Conservation (phyloP, 2,797 vertebrate genomes). For the Peromyscus eremicus region DNA sequence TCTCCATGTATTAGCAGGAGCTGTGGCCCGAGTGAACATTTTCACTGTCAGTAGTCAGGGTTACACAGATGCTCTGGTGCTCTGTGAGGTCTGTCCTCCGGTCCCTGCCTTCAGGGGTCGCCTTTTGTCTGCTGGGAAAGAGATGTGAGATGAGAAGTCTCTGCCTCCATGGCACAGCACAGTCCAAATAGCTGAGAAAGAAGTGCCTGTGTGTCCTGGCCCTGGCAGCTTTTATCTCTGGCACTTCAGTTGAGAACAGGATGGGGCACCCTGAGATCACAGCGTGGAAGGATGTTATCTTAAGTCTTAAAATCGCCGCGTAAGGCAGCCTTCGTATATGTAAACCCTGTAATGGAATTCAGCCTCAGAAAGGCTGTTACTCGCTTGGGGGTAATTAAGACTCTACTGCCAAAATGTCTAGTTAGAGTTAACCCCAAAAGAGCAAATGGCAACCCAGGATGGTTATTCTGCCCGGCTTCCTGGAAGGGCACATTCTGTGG, state of each 20-base stretch:
- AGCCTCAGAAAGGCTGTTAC: background rate
- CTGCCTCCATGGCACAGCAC: background rate
- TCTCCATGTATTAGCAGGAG: background rate
- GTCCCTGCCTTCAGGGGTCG: background rate
- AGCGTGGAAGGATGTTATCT: background rate
- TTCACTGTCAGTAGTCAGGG: background rate
- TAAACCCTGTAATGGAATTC: background rate
- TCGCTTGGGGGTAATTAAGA: slow-evolving; percentile 26
- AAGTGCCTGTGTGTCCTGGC: background rate
- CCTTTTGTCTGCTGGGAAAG: background rate
- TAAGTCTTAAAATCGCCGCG: background rate
- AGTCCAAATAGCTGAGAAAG: background rate
- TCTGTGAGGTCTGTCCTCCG: background rate
- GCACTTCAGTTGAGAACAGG: background rate
- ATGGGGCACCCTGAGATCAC: background rate
- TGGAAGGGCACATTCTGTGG: background rate
- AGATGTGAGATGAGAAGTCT: background rate
- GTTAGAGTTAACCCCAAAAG: background rate
- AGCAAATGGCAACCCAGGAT: background rate
- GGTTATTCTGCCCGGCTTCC: background rate
- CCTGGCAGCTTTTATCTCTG: background rate
- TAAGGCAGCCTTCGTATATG: background rate
- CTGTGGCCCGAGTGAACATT: too few species aligned
- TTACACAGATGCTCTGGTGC: background rate
- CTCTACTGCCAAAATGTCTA: background rate